Evolutionary conservation across 2,888 invertebrate genomes (phyloP), one percentile per base, ranked within the genome.

Genomic region (Epinotia ramella): DNA sequence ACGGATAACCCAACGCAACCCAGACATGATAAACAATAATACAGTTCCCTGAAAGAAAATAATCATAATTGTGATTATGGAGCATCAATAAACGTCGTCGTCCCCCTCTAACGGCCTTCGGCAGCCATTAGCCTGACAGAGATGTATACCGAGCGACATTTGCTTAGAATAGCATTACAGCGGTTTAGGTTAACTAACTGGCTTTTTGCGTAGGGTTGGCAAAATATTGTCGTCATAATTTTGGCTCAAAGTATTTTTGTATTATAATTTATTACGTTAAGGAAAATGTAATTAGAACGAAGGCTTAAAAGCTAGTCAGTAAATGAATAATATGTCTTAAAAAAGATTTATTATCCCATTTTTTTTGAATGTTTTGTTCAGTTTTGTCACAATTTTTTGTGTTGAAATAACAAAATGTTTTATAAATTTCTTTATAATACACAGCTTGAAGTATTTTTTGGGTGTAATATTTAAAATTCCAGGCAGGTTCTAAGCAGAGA

Each of bases 131-230:
- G 63, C 64, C 53, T 44, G 71, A 78, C 77, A 79, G 77, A 75
- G 78, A 78, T 79, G 79, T 79, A 84, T 83, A 84, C 83, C 83
- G 83, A 86, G 85, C 84, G 84, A 84, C 85, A 84, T 85, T 87
- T 84, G 82, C 81, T 82, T 82, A 82, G 84, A 82, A 85, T 86
- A 67, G 72, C 57, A 76, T 67, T 63, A 76, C 62, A 67, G 74
- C 57, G 68, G 67, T 70, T 73, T 62, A 69, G 65, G 66, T 78
- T 73, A 76, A 63, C 73, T 63, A 62, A 59, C 49, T 67, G n/a
- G 49, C 74, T 66, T 59, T 56, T 57, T 62, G 9, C 18, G 62
- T 62, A 77, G 53, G 57, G 77, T 70, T 66, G 33, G 5, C 73
- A 73, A 64, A 73, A 73, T n/a, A 44, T n/a, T 11, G 18, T 18